Base-by-base conservation (phyloP, 1,140 invertebrate species). In the Leptopilina clavipes region DNA sequence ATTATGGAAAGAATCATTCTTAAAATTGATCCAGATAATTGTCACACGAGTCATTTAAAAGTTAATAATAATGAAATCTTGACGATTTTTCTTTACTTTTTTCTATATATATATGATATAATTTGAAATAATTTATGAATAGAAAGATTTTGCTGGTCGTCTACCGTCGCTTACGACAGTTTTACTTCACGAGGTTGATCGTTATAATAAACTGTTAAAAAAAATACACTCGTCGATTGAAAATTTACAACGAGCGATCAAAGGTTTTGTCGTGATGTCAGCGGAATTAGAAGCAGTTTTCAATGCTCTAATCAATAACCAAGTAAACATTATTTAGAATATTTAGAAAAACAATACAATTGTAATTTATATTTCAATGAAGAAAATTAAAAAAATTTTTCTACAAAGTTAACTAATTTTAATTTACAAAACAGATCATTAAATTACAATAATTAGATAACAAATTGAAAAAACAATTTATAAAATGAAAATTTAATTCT, bases 231-330 rank as follows among this genome's bases (percentile, higher is more conserved):
- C 86, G 14, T 95, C 95, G 0, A 91, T 97, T 78, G 90, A 91
- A 31, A 94, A 96, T 83, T 88, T 97, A 48, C 92, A 96, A 86
- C 96, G 95, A 89, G 96, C 96, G 3, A 97, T 97, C 54, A 94
- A 93, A 91, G 96, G 96, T 48, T 92, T 97, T 59, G 94, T 97
- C 14, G 95, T 97, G 1, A 97, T 98, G 96, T 97, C 95, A 43
- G 96, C 97, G 77, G 93, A 93, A 52, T 90, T 97, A 76, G 96
- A 98, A 89, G 93, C 92, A 81, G 93, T 97, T 1, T 97, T 95
- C 83, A 93, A 91, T 56, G 90, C 95, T 0, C 94, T 97, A 79
- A 87, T 96, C 0, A 94, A 94, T 81, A 97, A 97, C 88, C 92
- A 94, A 76, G 93, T 94, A 83, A 77, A 52, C 6, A 52, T 82